These are phyloP conservation scores for Ptychodera flava DNA, from an alignment of 35 echinoderm and acorn worm species.

Conservation along the genomic window DNA sequence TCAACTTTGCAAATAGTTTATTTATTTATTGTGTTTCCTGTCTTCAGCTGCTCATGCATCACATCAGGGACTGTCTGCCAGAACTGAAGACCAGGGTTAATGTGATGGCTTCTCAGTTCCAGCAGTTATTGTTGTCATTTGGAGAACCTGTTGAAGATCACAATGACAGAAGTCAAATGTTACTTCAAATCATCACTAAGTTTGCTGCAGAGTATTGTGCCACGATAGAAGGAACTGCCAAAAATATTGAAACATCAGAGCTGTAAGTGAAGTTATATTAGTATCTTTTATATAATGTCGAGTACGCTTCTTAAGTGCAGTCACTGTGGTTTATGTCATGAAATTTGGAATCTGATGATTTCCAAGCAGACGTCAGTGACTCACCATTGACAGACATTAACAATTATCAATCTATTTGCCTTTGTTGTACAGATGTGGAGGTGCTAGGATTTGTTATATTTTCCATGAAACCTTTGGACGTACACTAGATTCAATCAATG, in stretches of 20 bases:
- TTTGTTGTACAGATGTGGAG: slow-evolving; percentile 62
- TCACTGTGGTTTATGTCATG: too few species aligned
- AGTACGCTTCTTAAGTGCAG: too few species aligned
- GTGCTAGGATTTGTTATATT: slow-evolving; percentile 98
- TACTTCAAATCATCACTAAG: slow-evolving; percentile 96
- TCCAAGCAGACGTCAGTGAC: too few species aligned
- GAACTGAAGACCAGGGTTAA: slow-evolving; percentile 95
- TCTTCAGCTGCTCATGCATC: slow-evolving; percentile 97
- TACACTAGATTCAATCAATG: slow-evolving; percentile 83
- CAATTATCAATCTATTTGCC: too few species aligned
- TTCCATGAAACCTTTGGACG: slow-evolving; percentile 98
- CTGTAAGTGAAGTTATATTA: slow-evolving; percentile 45
- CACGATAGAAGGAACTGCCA: slow-evolving; percentile 93
- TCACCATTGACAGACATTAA: too few species aligned
- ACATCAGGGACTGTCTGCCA: slow-evolving; percentile 94
- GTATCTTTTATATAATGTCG: not conserved
- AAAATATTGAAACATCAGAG: slow-evolving; percentile 96
- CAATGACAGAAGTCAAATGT: slow-evolving; percentile 65
- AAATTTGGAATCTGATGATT: too few species aligned
- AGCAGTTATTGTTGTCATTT: slow-evolving; percentile 83
- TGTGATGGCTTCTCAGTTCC: slow-evolving; percentile 89
- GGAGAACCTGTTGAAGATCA: slow-evolving; percentile 90
- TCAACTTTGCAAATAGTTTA: too few species aligned
- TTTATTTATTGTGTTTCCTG: too few species aligned
- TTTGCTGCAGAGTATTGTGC: slow-evolving; percentile 98